phyloP scores from a whole-genome alignment of 1,140 invertebrate species.

The Drosophila virilis region DNA sequence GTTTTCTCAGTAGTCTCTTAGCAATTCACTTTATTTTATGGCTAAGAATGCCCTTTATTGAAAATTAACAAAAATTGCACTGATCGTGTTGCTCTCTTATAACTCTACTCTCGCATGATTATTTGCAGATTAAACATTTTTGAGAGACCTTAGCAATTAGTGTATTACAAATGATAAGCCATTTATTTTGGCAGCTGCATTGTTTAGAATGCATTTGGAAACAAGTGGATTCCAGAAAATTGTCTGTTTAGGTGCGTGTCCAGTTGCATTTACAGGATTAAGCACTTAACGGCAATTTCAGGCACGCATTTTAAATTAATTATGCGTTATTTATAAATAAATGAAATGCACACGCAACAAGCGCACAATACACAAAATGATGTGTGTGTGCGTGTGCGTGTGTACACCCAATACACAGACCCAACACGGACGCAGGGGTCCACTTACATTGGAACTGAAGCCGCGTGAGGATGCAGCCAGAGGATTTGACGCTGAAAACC shows the following conservation, averaged over 20 bases:
- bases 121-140: neutral
- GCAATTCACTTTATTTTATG: too few relatives aligned
- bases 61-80: too few relatives aligned
- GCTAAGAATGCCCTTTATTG: too few relatives aligned
- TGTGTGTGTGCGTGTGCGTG: constrained; percentile 7
- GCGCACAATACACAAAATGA: constrained; percentile 40
- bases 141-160: neutral
- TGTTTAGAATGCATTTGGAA: neutral
- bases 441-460: constrained; percentile 5
- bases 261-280: constrained; percentile 69
- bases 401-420: too few relatives aligned
- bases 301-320: constrained; percentile 79
- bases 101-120: neutral
- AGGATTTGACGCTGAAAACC: constrained; percentile 66
- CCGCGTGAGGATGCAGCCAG: constrained; percentile 18
- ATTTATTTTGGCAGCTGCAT: neutral
- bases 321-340: constrained; percentile 79
- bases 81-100: too few relatives aligned
- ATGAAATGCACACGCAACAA: constrained; percentile 70
- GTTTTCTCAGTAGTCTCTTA: too few relatives aligned
- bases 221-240: neutral
- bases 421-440: too few relatives aligned
- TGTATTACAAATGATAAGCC: constrained; percentile 4
- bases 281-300: constrained; percentile 74
- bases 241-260: constrained; percentile 16